Evolutionary conservation across 2,888 invertebrate genomes (phyloP).

Genomic region (Drosophila infuscata): DNA sequence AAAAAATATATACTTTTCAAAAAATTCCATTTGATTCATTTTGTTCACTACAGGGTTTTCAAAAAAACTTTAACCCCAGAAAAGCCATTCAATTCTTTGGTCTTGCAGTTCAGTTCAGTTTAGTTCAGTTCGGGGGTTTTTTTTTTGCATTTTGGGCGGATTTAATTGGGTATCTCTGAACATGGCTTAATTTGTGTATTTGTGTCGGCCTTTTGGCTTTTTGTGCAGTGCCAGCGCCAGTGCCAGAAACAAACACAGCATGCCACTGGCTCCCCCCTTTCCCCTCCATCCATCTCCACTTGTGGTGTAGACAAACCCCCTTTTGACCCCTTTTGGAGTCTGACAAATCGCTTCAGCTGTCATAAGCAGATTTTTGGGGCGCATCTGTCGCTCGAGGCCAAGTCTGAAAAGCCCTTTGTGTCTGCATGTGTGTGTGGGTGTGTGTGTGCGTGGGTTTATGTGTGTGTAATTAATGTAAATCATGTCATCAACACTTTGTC

Average conservation of each 20-base stretch:
- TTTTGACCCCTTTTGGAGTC: constrained; percentile 7
- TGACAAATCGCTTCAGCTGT: constrained; percentile 50
- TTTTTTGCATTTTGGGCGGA: constrained; percentile 7
- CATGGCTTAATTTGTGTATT: constrained; percentile 47
- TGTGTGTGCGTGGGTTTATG: background rate
- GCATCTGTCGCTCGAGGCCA: constrained; percentile 10
- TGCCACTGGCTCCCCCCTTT: background rate
- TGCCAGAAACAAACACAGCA: constrained; percentile 3
- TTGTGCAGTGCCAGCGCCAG: constrained; percentile 27
- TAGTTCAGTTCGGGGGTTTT: background rate
- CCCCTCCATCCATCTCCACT: background rate
- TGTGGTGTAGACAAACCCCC: constrained; percentile 11
- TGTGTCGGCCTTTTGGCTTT: constrained; percentile 41
- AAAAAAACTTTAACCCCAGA: background rate
- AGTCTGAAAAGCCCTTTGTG: constrained; percentile 2
- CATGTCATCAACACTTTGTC: constrained; percentile 54
- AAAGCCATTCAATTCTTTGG: constrained; percentile 27
- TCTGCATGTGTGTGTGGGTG: background rate
- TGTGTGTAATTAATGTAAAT: constrained; percentile 51
- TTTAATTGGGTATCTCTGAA: constrained; percentile 48
- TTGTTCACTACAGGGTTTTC: background rate
- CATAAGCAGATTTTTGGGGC: constrained; percentile 52
- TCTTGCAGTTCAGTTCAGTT: constrained; percentile 1
- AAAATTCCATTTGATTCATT: background rate
- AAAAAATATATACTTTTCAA: background rate